Percentiles rank a stretch among this genome's conserved stretches.
Evolutionary conservation across 1,140 invertebrate genomes (phyloP).

Genomic region (Bombus waltoni): DNA sequence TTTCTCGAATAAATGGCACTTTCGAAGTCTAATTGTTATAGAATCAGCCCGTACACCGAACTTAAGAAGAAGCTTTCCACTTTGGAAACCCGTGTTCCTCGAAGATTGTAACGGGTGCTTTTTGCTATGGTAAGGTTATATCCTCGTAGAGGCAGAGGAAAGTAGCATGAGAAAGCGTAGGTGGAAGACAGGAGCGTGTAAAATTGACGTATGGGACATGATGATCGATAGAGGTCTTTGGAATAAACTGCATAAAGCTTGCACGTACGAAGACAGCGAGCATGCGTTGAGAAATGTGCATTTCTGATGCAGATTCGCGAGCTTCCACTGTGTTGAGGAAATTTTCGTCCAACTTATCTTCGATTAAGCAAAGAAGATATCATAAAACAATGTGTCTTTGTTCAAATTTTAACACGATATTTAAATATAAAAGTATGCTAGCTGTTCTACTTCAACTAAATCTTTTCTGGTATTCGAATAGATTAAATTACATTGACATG

Average conservation of each 20-base stretch:
- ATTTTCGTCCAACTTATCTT: not conserved
- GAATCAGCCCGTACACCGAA: not conserved
- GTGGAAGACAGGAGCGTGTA: conserved; percentile 23
- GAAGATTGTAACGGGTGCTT: conserved; percentile 39
- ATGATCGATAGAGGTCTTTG: conserved; percentile 46
- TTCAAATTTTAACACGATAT: too few relatives aligned
- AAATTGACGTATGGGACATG: conserved; percentile 44
- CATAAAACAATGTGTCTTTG: not conserved
- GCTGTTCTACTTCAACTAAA: too few relatives aligned
- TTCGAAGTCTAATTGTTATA: not conserved
- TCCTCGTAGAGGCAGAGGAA: conserved; percentile 1
- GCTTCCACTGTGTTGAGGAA: not conserved
- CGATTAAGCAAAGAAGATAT: not conserved
- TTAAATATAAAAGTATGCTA: too few relatives aligned
- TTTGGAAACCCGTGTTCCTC: conserved; percentile 2
- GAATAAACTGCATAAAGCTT: conserved; percentile 27
- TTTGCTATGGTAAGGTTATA: conserved; percentile 31
- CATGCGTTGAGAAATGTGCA: not conserved
- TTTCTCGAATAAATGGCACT: not conserved
- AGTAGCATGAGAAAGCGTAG: conserved; percentile 8
- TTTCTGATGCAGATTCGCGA: not conserved
- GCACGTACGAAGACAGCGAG: too few relatives aligned
- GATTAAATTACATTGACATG: too few relatives aligned
- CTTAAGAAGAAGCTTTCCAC: conserved; percentile 26
- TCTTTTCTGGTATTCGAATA: too few relatives aligned